Percentiles rank a stretch among this genome's conserved stretches.
Conservation (phyloP, 35 echinoderm and acorn worm species). For the Heliocidaris erythrogramma region DNA sequence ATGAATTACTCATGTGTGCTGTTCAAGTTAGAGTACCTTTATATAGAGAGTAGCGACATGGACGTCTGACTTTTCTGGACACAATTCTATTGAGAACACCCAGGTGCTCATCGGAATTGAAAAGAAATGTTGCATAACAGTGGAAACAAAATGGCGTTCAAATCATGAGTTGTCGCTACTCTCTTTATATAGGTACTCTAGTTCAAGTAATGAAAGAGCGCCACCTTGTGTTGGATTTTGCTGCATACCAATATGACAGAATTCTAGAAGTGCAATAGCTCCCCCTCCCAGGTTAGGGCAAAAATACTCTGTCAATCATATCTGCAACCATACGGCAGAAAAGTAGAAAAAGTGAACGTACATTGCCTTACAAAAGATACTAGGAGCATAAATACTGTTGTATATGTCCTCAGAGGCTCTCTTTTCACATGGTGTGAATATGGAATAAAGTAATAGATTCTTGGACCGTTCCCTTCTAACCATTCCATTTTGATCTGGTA, state of each 20-base stretch:
- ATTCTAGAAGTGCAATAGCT: not conserved
- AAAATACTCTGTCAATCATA: not conserved
- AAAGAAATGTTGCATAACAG: no score
- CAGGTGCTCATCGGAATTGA: no score
- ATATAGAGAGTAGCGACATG: no score
- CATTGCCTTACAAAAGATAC: not conserved
- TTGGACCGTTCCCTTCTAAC: not conserved
- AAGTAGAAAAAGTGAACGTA: not conserved
- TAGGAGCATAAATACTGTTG: not conserved
- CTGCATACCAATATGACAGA: not conserved
- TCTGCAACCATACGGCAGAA: not conserved
- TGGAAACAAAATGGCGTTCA: no score
- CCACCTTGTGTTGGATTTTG: not conserved
- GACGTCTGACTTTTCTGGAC: no score
- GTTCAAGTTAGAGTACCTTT: no score
- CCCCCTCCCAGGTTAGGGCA: no score
- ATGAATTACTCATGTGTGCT: no score
- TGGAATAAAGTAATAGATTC: not conserved
- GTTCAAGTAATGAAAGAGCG: not conserved
- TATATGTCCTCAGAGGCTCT: not conserved
- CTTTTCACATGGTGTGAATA: not conserved
- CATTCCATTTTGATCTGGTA: no score
- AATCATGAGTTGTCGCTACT: no score
- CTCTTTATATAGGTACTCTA: no score
- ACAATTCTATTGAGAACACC: no score